Base-by-base conservation (phyloP, 2,113 vertebrate genomes). In the Caretta caretta region DNA sequence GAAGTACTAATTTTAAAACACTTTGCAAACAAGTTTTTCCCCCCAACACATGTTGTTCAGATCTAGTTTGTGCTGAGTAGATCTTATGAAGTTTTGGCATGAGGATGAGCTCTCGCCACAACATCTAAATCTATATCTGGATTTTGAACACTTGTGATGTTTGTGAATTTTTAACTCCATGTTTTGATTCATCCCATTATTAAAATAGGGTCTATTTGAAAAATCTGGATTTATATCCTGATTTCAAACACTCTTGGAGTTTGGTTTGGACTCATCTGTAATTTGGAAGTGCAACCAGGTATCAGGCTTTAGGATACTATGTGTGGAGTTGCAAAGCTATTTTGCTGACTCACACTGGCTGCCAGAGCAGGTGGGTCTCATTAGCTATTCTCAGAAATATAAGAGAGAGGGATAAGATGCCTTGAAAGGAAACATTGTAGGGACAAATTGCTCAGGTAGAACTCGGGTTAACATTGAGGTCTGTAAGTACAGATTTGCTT, bases 1-100 rank as follows among this genome's bases (percentile, higher is more conserved):
- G 54, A 95, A 96, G 91, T 90, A 83, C 87, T 93, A 48, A 93
- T 94, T 96, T 92, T 87, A 91, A 96, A 95, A 84, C 88, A 51
- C 82, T 94, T 90, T 79, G 87, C 93, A 97, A 95, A 95, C 90
- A 93, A 85, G 59, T 82, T 93, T 48, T 90, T 81, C 13, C 5
- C n/a, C 90, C 79, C 79, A 80, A 86, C 83, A 54, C 76, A 88
- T 95, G 84, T 95, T 97, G 95, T 76, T 59, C 69, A 80, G 84
- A 90, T 90, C 83, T 76, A 86, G 89, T 85, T 90, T 85, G 29
- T 8, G 29, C 9, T 80, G 13, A 78, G 25, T 59, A 76, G 69
- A 59, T 93, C 56, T 72, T 89, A 1, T 24, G 81, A 92, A 42
- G 82, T 62, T 91, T 95, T 96, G 91, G 92, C 84, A 49, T 51